Base-by-base conservation (phyloP, 2,797 vertebrate genomes). In the Rhinophrynus dorsalis region DNA sequence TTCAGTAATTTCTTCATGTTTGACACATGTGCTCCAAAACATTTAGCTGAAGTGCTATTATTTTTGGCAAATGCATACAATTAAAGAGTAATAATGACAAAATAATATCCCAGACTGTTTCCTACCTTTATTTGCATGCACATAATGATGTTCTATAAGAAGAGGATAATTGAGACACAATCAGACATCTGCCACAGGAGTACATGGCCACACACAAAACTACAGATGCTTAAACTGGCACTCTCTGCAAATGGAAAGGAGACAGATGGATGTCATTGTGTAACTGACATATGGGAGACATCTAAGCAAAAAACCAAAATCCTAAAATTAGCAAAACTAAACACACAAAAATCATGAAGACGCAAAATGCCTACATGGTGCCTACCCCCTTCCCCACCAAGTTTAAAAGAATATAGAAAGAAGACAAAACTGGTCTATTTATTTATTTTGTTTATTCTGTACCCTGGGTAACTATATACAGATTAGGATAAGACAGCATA, bases 401-500 rank as follows among this genome's bases (percentile, higher is more conserved):
- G 23, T 56, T 45, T 55, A 38, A 67, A 32, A 35, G 18, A 58
- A 57, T 3, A 26, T 30, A 32, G 47, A 67, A 57, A 37, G 13
- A 67, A 51, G 44, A 30, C 17, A 17, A 40, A 5, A 2, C 5
- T 30, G 15, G 10, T 59, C 15, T 51, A 37, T 59, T 40, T 30
- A 40, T 50, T 29, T 59, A 29, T 38, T 35, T 32, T 23, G 27
- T 52, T 37, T 48, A 10, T 52, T 40, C 17, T 42, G 35, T 48
- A 50, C 21, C 40, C 26, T 21, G 17, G 40, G 6, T 17, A 45
- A 44, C 20, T 6, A 57, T 37, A 68, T 50, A 21, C 42, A 24
- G 45, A 68, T 68, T 68, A 51, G 3, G 35, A 60, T 52, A 61
- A 54, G 9, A 12, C 47, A 52, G 32, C 47, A 60, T 60, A 40